Evolutionary conservation across 2,797 vertebrate genomes (phyloP).

Genomic region (Gallinago nigripennis): DNA sequence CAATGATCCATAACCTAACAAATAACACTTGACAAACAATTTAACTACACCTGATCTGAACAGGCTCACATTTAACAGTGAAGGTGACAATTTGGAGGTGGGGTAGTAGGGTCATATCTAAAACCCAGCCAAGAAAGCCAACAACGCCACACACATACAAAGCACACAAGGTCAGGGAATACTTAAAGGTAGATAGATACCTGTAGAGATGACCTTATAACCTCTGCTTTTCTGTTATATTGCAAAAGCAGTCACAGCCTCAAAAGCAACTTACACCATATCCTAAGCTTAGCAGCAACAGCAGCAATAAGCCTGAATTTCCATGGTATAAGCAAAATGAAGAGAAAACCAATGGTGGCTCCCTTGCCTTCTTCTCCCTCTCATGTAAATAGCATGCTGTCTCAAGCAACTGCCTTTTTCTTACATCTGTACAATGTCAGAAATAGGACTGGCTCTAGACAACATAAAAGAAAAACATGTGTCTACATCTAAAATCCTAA

Average conservation of each 20-base stretch:
- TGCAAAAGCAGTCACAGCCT: not conserved
- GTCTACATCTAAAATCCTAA: not conserved
- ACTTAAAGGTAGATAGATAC: not conserved
- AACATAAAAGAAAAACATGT: not conserved
- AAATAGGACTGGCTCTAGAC: not conserved
- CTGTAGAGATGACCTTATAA: not conserved
- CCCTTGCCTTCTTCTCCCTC: not conserved
- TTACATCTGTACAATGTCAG: not conserved
- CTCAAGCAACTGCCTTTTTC: not conserved
- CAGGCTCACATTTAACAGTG: not conserved
- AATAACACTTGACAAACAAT: not conserved
- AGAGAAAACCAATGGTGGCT: not conserved
- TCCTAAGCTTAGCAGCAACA: not conserved
- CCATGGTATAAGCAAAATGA: not conserved
- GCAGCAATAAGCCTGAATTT: not conserved
- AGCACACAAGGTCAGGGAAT: not conserved
- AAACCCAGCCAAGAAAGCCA: not conserved
- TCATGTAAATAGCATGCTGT: not conserved
- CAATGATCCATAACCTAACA: slow-evolving; percentile 1
- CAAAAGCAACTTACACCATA: not conserved
- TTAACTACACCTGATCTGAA: not conserved
- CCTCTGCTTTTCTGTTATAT: not conserved
- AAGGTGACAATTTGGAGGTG: not conserved
- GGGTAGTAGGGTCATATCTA: not conserved
- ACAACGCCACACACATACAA: not conserved